A percentile compares a stretch with the other conserved stretches of the same genome.
phyloP scores from a whole-genome alignment of 2,113 vertebrate species.

The Chaenogobius annularis region DNA sequence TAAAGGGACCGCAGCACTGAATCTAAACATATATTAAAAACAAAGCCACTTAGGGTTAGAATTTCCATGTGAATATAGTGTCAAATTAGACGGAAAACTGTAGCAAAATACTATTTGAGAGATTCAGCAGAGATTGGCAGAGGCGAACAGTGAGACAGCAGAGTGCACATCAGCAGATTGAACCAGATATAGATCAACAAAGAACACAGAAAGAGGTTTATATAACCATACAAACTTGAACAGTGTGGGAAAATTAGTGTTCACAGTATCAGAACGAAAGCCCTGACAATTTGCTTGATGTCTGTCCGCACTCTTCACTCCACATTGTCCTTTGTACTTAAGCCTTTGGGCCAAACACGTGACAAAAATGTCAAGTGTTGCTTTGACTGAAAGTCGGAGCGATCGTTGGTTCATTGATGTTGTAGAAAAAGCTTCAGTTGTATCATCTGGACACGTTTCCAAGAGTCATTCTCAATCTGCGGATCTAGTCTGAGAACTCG shows the following conservation, averaged over 20 bases:
- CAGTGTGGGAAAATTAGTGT: background rate
- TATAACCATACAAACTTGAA: conserved; percentile 10
- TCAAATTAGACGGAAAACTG: background rate
- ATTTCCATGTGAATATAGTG: background rate
- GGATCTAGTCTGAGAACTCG: too few relatives aligned
- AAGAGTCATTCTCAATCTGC: too few relatives aligned
- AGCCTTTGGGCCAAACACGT: too few relatives aligned
- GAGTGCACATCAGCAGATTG: conserved; percentile 14
- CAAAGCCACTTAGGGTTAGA: background rate
- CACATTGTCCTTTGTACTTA: too few relatives aligned
- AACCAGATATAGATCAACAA: conserved; percentile 1
- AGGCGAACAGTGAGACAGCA: conserved; percentile 11
- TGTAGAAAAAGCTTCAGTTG: too few relatives aligned
- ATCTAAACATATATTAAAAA: background rate
- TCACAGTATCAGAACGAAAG: too few relatives aligned
- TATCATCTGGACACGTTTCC: too few relatives aligned
- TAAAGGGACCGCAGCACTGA: background rate
- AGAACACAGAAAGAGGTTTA: background rate
- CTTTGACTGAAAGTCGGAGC: too few relatives aligned
- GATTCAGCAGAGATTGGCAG: conserved; percentile 13
- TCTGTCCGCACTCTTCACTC: too few relatives aligned
- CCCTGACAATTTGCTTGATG: too few relatives aligned
- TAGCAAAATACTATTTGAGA: conserved; percentile 3
- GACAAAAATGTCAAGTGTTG: too few relatives aligned
- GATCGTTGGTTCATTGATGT: too few relatives aligned